A percentile compares a stretch with the other conserved stretches of the same genome.
Conservation (phyloP, 1,140 invertebrate genomes). For the Leptoteleia sp. region DNA sequence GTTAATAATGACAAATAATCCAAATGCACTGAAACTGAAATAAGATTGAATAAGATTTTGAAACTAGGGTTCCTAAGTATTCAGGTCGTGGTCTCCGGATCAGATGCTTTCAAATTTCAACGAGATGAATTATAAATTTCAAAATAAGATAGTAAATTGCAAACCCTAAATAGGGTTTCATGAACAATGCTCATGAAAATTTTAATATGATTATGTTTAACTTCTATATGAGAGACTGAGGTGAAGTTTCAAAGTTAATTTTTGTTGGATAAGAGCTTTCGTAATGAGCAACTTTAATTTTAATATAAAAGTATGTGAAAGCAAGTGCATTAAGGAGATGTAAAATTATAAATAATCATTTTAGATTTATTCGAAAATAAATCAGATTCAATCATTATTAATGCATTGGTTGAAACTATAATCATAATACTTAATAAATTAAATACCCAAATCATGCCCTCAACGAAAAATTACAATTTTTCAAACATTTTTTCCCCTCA, state of each 20-base stretch:
- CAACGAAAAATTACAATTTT: too few species aligned
- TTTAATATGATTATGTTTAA: constrained; percentile 34
- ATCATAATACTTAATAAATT: too few species aligned
- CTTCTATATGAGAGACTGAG: constrained; percentile 27
- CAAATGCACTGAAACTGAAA: constrained; percentile 4
- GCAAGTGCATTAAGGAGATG: too few species aligned
- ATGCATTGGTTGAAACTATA: too few species aligned
- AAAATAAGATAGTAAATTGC: constrained; percentile 47
- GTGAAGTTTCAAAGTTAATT: constrained; percentile 5
- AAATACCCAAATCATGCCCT: too few species aligned
- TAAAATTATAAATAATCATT: too few species aligned
- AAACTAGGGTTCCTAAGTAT: constrained; percentile 5
- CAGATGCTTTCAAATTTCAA: constrained; percentile 22
- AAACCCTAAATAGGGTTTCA: constrained; percentile 7
- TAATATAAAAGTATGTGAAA: neutral
- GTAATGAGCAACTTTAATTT: constrained; percentile 1
- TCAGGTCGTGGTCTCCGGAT: neutral
- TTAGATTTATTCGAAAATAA: too few species aligned
- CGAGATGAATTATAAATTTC: constrained; percentile 30
- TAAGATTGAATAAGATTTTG: constrained; percentile 17
- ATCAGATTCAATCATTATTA: too few species aligned
- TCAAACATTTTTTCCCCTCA: too few species aligned
- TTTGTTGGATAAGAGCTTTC: constrained; percentile 13
- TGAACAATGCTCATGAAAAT: constrained; percentile 30
- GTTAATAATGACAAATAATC: constrained; percentile 3